Base-by-base conservation (phyloP, 2,113 vertebrate genomes). In the Anarrhichthys ocellatus region DNA sequence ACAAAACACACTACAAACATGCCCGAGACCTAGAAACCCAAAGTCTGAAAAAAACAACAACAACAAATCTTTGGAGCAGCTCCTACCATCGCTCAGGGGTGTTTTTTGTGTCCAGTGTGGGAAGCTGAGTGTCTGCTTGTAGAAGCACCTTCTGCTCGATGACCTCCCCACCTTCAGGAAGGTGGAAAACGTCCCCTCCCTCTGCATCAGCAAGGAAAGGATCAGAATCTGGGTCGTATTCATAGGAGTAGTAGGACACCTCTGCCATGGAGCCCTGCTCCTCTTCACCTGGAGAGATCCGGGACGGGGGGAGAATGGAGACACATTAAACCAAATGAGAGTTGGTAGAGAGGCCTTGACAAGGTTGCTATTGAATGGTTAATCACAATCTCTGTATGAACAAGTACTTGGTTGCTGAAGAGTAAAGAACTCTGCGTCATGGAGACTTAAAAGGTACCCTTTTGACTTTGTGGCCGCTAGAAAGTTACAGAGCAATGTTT, bases 181-280 rank as follows among this genome's bases (percentile, higher is more conserved):
- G 89, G 42, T 90, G 86, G 56, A 90, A 11, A 78, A 87, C 78
- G 82, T 96, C 95, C 20, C 92, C 92, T 1, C 78, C 87, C 2
- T 94, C 92, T 1, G 82, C 88, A 15, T 97, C 96, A 0, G 84
- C 90, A 0, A 88, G 95, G 14, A 96, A 96, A 74, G 95, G 92
- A 38, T 96, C 96, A 0, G 94, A 84, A 63, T 97, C 96, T 0
- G 92, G 82, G 82, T 97, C 96, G 0, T 97, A 98, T 64, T 97
- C 97, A 0, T 97, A 97, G 66, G 96, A 96, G 92, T 97, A 97
- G 91, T 97, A 97, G 1, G 96, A 96, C 38, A 96, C 94, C 59
- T 97, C 97, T 1, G 94, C 79, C 88, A 96, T 93, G 18, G 94
- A 94, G 0, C 93, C 92, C 73, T 95, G 95, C 4, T 95, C 95